These are phyloP conservation scores for Virgularia gustaviana DNA, from an alignment of 92 coral and sea anemone genomes.

Conservation along the genomic window DNA sequence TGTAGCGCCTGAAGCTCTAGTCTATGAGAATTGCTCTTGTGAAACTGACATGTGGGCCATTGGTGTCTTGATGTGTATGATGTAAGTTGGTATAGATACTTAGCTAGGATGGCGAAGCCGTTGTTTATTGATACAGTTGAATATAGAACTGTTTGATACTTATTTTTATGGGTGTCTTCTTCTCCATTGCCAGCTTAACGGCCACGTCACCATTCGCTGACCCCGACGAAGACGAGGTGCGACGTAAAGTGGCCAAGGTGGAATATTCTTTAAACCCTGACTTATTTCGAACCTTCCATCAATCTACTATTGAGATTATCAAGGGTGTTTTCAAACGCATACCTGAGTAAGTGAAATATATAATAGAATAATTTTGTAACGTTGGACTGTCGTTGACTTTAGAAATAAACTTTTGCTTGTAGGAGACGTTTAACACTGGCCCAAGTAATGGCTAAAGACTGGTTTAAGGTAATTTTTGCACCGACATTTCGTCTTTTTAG, in stretches of 20 bases:
- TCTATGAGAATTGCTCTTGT: constrained; percentile 75
- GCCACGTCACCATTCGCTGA: constrained; percentile 65
- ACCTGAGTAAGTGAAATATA: constrained; percentile 64
- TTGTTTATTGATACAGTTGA: too few species aligned
- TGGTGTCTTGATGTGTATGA: constrained; percentile 73
- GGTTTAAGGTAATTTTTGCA: constrained; percentile 60
- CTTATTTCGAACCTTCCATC: constrained; percentile 55
- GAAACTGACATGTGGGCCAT: constrained; percentile 97
- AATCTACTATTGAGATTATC: constrained; percentile 57
- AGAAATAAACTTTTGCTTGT: background rate
- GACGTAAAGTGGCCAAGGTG: constrained; percentile 56
- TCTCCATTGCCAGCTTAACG: constrained; percentile 54
- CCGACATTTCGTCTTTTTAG: background rate
- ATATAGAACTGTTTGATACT: too few species aligned
- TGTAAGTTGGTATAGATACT: constrained; percentile 59
- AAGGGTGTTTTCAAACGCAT: constrained; percentile 63
- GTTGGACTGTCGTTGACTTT: too few species aligned
- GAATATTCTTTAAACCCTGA: constrained; percentile 58
- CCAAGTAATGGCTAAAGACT: constrained; percentile 44
- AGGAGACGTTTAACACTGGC: constrained; percentile 60
- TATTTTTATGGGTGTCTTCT: background rate
- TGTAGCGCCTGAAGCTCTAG: constrained; percentile 93
- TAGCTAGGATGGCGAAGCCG: background rate
- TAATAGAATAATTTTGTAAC: background rate
- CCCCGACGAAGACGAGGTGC: constrained; percentile 69